These are phyloP conservation scores for Pseudomyrmex cubaensis DNA, from an alignment of 1,140 invertebrate species.

Conservation along the genomic window DNA sequence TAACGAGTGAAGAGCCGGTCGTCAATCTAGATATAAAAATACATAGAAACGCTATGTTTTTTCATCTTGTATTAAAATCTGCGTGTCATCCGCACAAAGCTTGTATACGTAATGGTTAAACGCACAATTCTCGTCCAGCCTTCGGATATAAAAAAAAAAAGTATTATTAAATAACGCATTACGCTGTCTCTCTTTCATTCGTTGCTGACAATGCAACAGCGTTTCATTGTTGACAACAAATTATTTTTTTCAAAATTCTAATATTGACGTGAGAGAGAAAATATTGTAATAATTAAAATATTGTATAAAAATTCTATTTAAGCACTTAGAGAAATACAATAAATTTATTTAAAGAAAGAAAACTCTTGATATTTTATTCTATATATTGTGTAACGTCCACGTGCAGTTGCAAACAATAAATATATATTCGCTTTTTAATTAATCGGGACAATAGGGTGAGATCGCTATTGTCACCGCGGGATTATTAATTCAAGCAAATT, in stretches of 20 bases:
- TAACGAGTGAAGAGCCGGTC: slow-evolving; percentile 5
- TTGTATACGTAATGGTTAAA: neutral
- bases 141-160: slow-evolving; percentile 18
- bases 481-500: slow-evolving; percentile 16
- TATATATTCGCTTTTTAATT: slow-evolving; percentile 3
- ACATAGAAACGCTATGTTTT: neutral
- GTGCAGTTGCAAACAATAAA: slow-evolving; percentile 3
- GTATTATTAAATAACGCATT: slow-evolving; percentile 3
- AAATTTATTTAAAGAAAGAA: no score
- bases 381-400: neutral
- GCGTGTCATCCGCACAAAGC: slow-evolving; percentile 7
- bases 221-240: neutral
- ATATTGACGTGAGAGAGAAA: no score
- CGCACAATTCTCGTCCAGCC: neutral
- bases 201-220: neutral
- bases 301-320: no score
- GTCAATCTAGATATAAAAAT: neutral
- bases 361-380: neutral
- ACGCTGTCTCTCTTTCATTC: neutral
- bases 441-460: neutral
- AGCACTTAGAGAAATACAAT: no score
- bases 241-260: neutral
- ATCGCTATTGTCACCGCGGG: neutral
- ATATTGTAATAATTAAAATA: no score
- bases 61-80: neutral